Evolutionary conservation across 2,888 invertebrate species (phyloP), one percentile per base, ranked within the genome.

Genomic region (Melinaea menophilus): DNA sequence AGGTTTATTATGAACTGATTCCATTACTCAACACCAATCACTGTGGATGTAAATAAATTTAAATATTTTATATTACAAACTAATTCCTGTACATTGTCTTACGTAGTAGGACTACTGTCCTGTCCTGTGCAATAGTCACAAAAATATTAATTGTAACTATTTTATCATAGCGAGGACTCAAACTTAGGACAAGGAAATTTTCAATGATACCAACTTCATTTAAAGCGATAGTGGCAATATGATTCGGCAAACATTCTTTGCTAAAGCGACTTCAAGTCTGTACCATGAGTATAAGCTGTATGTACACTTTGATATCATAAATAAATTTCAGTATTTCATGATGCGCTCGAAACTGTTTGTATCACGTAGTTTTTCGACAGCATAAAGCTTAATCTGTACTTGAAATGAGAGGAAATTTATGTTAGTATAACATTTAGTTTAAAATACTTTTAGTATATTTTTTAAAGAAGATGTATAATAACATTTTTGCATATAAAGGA

Each of bases 301-400:
- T 31, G 51, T 51, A 31, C 31, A 51, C 51, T 51, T 51, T 51
- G 3, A 51, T 51, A 51, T 22, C 51, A 31, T 31, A 31, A 31
- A 22, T 51, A 51, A 31, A 51, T 51, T 31, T 51, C 7, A 51
- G 51, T 51, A 22, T 51, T 31, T 51, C 51, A 51, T 11, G 51
- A 51, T 51, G 51, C 51, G 51, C 51, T 51, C 7, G 11, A 31
- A 51, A 22, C 31, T 51, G 51, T 51, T 51, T 51, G 31, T 51
- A 51, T 51, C 51, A 51, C 31, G 51, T 51, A 31, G 31, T 51
- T 51, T 51, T 51, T 51, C 13, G 51, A 51, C 51, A 41, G 41
- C 9, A 51, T 51, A 31, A 51, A 51, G 31, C 31, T 51, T 51
- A 51, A 51, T 51, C 31, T 51, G 51, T 31, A 31, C 51, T 31